These are phyloP conservation scores for Stomatorhinus ivindoensis DNA, from an alignment of 2,113 vertebrate genomes.

Conservation along the genomic window DNA sequence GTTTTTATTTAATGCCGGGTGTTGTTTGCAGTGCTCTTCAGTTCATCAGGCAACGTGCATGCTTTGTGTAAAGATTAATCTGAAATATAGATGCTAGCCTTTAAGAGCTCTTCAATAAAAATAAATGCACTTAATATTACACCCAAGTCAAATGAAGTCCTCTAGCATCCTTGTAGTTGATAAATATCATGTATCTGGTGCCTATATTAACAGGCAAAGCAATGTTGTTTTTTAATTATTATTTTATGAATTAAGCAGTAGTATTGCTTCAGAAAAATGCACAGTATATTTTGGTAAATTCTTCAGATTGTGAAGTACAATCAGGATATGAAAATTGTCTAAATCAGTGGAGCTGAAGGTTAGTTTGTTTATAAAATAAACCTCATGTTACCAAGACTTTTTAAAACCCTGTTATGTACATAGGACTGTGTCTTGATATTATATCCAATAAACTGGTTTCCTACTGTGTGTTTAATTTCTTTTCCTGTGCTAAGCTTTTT, in stretches of 20 bases:
- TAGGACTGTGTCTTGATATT: conserved; percentile 61
- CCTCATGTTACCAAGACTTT: conserved; percentile 58
- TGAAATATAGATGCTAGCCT: not conserved
- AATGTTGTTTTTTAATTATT: conserved; percentile 25
- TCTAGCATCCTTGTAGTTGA: conserved; percentile 6
- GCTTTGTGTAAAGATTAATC: not conserved
- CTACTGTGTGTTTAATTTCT: conserved; percentile 34
- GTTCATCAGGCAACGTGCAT: not conserved
- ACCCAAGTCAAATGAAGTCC: not conserved
- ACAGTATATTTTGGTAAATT: conserved; percentile 21
- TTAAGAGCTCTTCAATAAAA: not conserved
- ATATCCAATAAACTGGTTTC: conserved; percentile 66
- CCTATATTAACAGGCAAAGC: conserved; percentile 22
- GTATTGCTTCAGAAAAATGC: conserved; percentile 13
- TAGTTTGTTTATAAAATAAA: conserved; percentile 44
- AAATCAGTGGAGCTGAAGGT: conserved; percentile 24
- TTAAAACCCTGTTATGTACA: conserved; percentile 58
- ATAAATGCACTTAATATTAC: not conserved
- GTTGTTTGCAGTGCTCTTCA: not conserved
- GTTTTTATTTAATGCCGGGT: not conserved
- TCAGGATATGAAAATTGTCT: conserved; percentile 36
- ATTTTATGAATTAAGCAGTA: conserved; percentile 12
- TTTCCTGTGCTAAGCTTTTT: not conserved
- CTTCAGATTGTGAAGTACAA: conserved; percentile 38
- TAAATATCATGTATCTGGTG: conserved; percentile 14